phyloP scores from a whole-genome alignment of 2,797 vertebrate species.

The Scarus forsteni region DNA sequence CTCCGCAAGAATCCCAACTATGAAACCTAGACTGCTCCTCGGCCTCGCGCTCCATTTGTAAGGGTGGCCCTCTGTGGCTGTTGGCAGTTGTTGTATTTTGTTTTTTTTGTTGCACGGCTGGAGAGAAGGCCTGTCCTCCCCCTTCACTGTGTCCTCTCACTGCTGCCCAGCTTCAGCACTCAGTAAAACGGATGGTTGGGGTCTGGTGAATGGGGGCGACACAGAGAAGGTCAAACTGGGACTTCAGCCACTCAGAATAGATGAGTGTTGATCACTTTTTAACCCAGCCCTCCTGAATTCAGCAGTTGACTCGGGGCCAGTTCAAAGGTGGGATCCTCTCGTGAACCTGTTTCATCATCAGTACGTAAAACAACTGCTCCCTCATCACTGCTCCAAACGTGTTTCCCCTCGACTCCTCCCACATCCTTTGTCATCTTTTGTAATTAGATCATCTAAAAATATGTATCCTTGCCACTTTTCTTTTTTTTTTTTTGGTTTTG shows the following conservation, averaged over 20 bases:
- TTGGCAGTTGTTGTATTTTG: constrained; percentile 62
- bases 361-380: constrained; percentile 38
- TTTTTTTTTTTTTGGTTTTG: constrained; percentile 49
- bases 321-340: constrained; percentile 38
- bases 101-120: constrained; percentile 65
- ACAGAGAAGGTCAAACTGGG: constrained; percentile 50
- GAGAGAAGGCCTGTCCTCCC: constrained; percentile 51
- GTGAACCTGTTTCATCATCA: constrained; percentile 26
- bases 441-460: constrained; percentile 75
- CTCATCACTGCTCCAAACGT: constrained; percentile 28
- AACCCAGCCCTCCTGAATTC: constrained; percentile 26
- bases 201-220: constrained; percentile 52
- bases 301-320: constrained; percentile 36
- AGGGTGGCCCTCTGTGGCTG: constrained; percentile 52
- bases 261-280: constrained; percentile 47
- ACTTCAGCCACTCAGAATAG: constrained; percentile 44
- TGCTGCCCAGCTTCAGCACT: constrained; percentile 43
- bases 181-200: constrained; percentile 48
- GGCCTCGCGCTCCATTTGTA: constrained; percentile 33
- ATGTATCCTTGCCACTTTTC: constrained; percentile 52
- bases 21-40: constrained; percentile 84
- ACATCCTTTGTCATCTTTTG: constrained; percentile 60
- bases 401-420: constrained; percentile 10
- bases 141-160: constrained; percentile 34
- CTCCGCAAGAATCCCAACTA: constrained; percentile 98